These are phyloP conservation scores for Thyatira batis DNA, from an alignment of 2,888 invertebrate species.

Conservation along the genomic window DNA sequence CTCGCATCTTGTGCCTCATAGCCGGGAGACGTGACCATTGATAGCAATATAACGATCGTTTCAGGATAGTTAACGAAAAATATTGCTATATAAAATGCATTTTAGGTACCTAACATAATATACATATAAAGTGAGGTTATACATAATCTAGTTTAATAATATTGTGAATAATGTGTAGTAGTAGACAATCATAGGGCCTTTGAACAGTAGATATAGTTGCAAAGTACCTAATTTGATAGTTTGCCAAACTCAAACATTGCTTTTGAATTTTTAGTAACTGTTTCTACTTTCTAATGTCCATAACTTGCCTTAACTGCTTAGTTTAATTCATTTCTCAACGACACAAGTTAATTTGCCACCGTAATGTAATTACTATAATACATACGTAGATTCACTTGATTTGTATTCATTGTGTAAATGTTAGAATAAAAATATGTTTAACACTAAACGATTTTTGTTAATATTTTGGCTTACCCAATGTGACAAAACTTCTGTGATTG, in stretches of 20 bases:
- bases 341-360: constrained; percentile 51
- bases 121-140: background rate
- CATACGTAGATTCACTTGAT: constrained; percentile 27
- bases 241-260: constrained; percentile 4
- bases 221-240: constrained; percentile 1
- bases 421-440: constrained; percentile 32
- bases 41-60: too few species aligned
- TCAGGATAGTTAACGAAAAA: background rate
- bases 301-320: constrained; percentile 58
- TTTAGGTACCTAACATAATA: background rate
- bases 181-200: background rate
- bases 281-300: constrained; percentile 33
- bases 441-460: constrained; percentile 19
- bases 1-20: background rate
- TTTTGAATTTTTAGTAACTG: background rate
- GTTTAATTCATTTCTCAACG: constrained; percentile 39
- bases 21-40: background rate
- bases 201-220: background rate
- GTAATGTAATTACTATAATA: constrained; percentile 36
- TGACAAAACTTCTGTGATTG: constrained; percentile 62
- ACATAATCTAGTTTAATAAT: background rate
- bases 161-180: background rate
- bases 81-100: background rate
- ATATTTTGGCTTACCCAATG: constrained; percentile 16
- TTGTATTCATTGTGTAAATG: constrained; percentile 37